phyloP scores from a whole-genome alignment of 2,888 invertebrate genomes.

The Polyommatus icarus region DNA sequence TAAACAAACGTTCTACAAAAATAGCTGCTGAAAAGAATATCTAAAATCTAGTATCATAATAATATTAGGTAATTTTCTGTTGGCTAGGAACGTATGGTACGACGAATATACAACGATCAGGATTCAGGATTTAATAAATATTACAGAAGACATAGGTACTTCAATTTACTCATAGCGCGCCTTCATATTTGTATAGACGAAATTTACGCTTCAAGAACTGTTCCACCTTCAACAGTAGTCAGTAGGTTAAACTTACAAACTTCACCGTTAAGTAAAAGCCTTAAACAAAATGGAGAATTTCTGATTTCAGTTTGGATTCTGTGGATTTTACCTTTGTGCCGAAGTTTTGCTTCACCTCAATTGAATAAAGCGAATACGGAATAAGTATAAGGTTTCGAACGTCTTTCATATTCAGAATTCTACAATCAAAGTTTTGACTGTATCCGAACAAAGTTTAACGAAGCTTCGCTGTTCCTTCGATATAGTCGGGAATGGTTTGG shows the following conservation, averaged over 20 bases:
- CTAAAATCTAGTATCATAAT: no score
- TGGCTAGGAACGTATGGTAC: no score
- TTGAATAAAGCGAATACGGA: conserved; percentile 36
- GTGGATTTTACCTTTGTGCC: conserved; percentile 43
- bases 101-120: no score
- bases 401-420: conserved; percentile 17
- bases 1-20: no score
- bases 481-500: conserved; percentile 50
- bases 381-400: conserved; percentile 36
- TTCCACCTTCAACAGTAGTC: not conserved
- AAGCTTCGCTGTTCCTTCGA: conserved; percentile 43
- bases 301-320: conserved; percentile 64
- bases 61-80: no score
- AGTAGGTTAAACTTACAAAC: not conserved
- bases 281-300: conserved; percentile 65
- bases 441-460: not conserved
- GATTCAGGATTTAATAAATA: no score
- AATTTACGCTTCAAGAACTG: no score
- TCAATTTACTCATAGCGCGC: no score
- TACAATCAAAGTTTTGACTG: conserved; percentile 3
- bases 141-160: no score
- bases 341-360: conserved; percentile 40
- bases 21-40: no score
- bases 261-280: conserved; percentile 42
- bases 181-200: no score